These are phyloP conservation scores for Etheostoma cragini DNA, from an alignment of 2,113 vertebrate species.

Conservation along the genomic window DNA sequence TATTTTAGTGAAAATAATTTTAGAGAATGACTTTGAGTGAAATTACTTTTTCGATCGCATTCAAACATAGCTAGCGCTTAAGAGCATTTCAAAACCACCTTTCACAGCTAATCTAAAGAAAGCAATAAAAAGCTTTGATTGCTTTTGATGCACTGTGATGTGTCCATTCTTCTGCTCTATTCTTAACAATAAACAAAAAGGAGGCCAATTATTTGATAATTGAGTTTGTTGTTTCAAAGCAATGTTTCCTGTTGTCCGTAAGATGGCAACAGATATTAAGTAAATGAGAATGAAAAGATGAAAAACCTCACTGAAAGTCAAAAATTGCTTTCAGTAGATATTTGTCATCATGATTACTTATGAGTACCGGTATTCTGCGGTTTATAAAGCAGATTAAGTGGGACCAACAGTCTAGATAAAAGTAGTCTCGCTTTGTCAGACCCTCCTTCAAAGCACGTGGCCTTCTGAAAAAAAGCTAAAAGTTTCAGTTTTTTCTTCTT, in stretches of 20 bases:
- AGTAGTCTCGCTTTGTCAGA: too few relatives aligned
- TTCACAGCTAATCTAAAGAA: neutral
- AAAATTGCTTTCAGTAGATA: conserved; percentile 6
- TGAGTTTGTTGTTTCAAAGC: conserved; percentile 2
- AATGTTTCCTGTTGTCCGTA: conserved; percentile 46
- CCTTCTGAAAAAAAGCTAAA: too few relatives aligned
- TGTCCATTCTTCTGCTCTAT: conserved; percentile 25
- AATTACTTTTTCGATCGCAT: neutral
- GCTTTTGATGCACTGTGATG: conserved; percentile 15
- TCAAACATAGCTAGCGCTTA: neutral
- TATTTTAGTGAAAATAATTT: neutral
- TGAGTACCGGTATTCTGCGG: neutral
- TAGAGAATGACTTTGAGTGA: neutral
- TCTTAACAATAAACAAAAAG: conserved; percentile 11
- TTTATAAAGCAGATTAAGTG: neutral
- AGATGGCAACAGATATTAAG: conserved; percentile 54
- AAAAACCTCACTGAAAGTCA: neutral
- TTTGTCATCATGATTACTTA: neutral
- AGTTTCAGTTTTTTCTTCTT: too few relatives aligned
- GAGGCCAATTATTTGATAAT: neutral
- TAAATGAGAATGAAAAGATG: neutral
- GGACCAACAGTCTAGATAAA: neutral
- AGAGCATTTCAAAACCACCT: conserved; percentile 30
- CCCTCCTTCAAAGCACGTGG: too few relatives aligned
- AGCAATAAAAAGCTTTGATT: conserved; percentile 42